These are phyloP conservation scores for Cossypha caffra DNA, from an alignment of 2,797 vertebrate species.

Conservation along the genomic window DNA sequence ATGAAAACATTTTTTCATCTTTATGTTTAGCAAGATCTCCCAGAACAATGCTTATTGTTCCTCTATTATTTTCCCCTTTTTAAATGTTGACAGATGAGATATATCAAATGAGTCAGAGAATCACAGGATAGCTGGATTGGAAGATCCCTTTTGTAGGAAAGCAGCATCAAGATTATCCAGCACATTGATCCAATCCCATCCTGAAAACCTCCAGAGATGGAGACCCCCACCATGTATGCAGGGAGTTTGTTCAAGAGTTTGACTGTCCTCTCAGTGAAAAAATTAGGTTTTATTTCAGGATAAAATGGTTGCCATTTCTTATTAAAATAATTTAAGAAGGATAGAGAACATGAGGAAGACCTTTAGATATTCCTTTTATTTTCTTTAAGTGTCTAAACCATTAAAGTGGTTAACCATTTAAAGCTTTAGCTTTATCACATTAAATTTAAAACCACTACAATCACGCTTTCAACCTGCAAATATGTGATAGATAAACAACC, in stretches of 20 bases:
- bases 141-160: not conserved
- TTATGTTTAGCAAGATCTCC: not conserved
- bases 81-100: not conserved
- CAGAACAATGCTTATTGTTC: not conserved
- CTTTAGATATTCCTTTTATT: not conserved
- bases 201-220: not conserved
- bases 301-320: not conserved
- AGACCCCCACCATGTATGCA: accelerated
- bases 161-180: not conserved
- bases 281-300: not conserved
- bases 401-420: not conserved
- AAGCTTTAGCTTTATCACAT: not conserved
- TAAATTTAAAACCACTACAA: not conserved
- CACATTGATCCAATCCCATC: not conserved
- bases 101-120: not conserved
- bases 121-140: not conserved
- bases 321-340: not conserved
- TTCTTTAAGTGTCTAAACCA: not conserved
- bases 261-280: not conserved
- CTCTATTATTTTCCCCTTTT: not conserved
- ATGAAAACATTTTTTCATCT: not conserved
- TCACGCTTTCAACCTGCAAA: not conserved
- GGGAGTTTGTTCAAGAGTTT: not conserved
- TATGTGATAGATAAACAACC: not conserved
- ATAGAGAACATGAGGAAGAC: not conserved